These are phyloP conservation scores for Lophura swinhoii DNA, from an alignment of 2,797 vertebrate genomes.

Conservation along the genomic window DNA sequence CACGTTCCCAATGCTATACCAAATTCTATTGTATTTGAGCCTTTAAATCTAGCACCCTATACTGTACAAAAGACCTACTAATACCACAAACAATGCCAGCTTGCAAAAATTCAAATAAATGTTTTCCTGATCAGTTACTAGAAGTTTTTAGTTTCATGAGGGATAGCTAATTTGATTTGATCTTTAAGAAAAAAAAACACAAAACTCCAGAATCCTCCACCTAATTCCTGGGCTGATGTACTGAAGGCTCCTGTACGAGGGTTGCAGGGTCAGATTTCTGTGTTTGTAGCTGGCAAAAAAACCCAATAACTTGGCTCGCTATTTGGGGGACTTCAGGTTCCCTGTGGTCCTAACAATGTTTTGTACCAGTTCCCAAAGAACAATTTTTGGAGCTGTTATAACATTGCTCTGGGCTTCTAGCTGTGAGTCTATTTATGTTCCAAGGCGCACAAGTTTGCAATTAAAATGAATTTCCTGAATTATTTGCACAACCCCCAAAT, in stretches of 20 bases:
- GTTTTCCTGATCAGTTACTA: background rate
- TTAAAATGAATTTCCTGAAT: background rate
- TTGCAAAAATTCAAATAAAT: background rate
- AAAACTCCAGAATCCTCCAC: background rate
- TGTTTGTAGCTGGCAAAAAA: background rate
- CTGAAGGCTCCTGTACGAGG: accelerated
- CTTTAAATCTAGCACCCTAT: background rate
- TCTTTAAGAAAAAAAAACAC: background rate
- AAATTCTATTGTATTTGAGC: background rate
- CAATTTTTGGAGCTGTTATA: conserved; percentile 33
- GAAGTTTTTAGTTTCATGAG: background rate
- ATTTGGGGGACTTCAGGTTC: background rate
- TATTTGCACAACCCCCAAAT: conserved; percentile 15
- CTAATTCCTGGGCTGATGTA: background rate
- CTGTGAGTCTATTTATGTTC: conserved; percentile 24
- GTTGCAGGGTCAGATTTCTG: background rate
- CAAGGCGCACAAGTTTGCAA: background rate
- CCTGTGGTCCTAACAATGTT: background rate
- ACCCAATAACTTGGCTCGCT: background rate
- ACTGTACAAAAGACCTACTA: background rate
- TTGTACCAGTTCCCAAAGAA: background rate
- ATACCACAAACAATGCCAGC: background rate
- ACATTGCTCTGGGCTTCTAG: background rate
- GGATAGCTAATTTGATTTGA: background rate
- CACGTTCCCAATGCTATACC: background rate